These are phyloP conservation scores for Lepus timidus DNA, from an alignment of 2,113 vertebrate species.

Conservation along the genomic window DNA sequence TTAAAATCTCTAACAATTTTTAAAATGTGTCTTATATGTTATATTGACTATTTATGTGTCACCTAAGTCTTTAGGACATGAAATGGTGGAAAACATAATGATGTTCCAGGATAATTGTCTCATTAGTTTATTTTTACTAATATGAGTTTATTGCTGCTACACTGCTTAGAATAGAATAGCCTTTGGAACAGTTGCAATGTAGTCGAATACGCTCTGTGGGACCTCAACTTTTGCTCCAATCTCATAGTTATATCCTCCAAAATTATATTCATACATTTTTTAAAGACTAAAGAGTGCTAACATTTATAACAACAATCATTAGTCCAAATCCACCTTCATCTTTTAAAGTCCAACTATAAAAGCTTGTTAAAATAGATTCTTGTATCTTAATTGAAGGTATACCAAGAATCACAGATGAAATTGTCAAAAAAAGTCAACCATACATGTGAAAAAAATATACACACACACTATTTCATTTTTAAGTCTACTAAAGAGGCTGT, in stretches of 20 bases:
- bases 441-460: not conserved
- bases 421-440: slow-evolving; percentile 49
- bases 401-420: slow-evolving; percentile 21
- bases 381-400: slow-evolving; percentile 19
- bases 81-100: slow-evolving; percentile 46
- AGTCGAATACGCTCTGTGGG: slow-evolving; percentile 40
- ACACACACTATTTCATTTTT: slow-evolving; percentile 18
- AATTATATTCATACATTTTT: slow-evolving; percentile 40
- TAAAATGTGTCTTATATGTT: not conserved
- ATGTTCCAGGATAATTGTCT: slow-evolving; percentile 63
- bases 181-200: not conserved
- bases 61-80: slow-evolving; percentile 43
- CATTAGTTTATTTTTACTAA: slow-evolving; percentile 77
- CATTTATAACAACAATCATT: slow-evolving; percentile 53
- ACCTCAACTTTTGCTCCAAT: not conserved
- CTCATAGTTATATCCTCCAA: slow-evolving; percentile 1
- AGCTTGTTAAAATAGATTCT: slow-evolving; percentile 53
- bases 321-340: slow-evolving; percentile 33
- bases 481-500: not conserved
- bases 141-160: slow-evolving; percentile 63
- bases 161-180: slow-evolving; percentile 68
- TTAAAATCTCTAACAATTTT: slow-evolving; percentile 32
- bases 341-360: slow-evolving; percentile 39
- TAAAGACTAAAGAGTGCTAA: slow-evolving; percentile 14
- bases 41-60: slow-evolving; percentile 1